Evolutionary conservation across 2,113 vertebrate species (phyloP), one percentile per base, ranked within the genome.

Genomic region (Hoplias malabaricus): DNA sequence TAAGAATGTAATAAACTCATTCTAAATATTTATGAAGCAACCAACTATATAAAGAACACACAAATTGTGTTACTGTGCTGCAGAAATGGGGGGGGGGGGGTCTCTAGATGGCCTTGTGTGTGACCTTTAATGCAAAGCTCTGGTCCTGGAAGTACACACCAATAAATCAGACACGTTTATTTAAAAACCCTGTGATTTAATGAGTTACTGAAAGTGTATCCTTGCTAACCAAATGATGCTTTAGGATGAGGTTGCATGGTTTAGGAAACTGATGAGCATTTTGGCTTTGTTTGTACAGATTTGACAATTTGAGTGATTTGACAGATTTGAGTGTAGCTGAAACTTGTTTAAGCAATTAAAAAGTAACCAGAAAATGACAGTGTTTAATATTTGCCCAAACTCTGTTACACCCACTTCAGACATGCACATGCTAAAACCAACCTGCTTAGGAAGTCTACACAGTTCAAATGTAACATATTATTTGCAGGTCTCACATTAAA

Each of bases 401-500:
- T 50, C 46, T 8, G 5, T 46, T 16, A 19, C 43, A 46, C 13
- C 19, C 59, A 34, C 29, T 19, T 34, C 2, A 19, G 3, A 3
- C 59, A 63, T 19, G 33, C 5, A 33, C 57, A 75, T 36, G n/a
- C 8, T 27, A 40, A 57, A 19, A 38, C 27, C 16, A 48, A 48
- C 11, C 40, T 43, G 25, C 21, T 25, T 12, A 63, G 10, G 19
- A 13, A 33, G 29, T 9, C 4, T 4, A 33, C n/a, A 9, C 19
- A 53, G 21, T n/a, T 16, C n/a, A 16, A 53, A 53, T 16, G 50
- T 21, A 12, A 23, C 13, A 53, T 19, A 54, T 23, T 25, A 38
- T n/a, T n/a, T n/a, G 38, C 78, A 75, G 78, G 33, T 36, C 8
- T 63, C 21, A 21, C 59, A 63, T 63, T 63, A 19, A 8, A 6